Percentiles rank a stretch among this genome's conserved stretches.
Evolutionary conservation across 2,888 invertebrate species (phyloP).

Genomic region (Zhuqinia jingwanae): DNA sequence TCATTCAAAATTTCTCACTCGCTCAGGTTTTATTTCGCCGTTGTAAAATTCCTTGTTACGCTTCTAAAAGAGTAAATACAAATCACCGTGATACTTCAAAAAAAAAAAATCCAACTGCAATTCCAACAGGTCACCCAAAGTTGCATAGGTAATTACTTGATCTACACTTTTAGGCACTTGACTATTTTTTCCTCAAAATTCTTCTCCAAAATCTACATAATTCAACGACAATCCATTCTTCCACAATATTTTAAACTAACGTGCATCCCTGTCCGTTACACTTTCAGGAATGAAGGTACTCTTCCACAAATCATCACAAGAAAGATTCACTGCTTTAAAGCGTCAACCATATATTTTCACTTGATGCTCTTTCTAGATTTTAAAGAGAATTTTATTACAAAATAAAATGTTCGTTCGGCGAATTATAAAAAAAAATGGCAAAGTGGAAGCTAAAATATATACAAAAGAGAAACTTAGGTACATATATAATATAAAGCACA

Average conservation of each 20-base stretch:
- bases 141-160: too few species aligned
- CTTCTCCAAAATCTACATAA: too few species aligned
- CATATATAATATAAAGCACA: not conserved
- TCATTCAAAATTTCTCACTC: too few species aligned
- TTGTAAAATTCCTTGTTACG: too few species aligned
- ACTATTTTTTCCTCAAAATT: too few species aligned
- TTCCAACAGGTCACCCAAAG: too few species aligned
- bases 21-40: too few species aligned
- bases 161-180: too few species aligned
- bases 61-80: too few species aligned
- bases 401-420: slow-evolving; percentile 55
- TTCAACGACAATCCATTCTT: too few species aligned
- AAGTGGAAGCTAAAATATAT: not conserved
- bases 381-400: slow-evolving; percentile 57
- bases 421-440: slow-evolving; percentile 48
- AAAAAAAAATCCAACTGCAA: too few species aligned
- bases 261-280: slow-evolving; percentile 17
- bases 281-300: slow-evolving; percentile 42
- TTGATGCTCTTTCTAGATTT: slow-evolving; percentile 9
- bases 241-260: not conserved
- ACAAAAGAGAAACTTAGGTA: not conserved
- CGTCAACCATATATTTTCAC: not conserved
- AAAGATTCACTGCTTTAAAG: not conserved
- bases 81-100: too few species aligned
- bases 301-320: slow-evolving; percentile 9